Percentiles rank a stretch among this genome's conserved stretches.
Conservation (phyloP, 2,797 vertebrate genomes). For the Macropus fuliginosus region DNA sequence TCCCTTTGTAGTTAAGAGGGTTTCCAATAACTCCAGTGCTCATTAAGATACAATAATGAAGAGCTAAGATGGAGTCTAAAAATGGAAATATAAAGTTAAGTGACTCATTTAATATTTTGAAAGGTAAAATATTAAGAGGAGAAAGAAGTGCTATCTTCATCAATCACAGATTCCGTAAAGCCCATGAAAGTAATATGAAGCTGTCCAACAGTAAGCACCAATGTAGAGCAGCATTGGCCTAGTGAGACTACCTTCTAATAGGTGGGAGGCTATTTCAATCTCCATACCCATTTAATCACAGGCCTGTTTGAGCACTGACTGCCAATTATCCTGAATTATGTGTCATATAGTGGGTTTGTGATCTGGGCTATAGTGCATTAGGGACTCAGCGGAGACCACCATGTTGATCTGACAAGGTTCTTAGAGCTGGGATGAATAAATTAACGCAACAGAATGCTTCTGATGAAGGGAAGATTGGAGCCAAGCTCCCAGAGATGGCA, state of each 20-base stretch:
- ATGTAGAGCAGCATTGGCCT: conserved; percentile 24
- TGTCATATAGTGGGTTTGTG: conserved; percentile 64
- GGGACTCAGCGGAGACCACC: conserved; percentile 72
- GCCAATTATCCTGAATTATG: conserved; percentile 72
- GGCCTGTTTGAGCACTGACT: conserved; percentile 56
- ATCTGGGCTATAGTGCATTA: conserved; percentile 60
- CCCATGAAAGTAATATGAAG: neutral
- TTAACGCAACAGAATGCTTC: conserved; percentile 55
- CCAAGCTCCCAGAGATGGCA: conserved; percentile 73
- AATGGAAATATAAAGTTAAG: conserved; percentile 69
- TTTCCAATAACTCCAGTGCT: conserved; percentile 65
- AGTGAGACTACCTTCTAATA: conserved; percentile 64
- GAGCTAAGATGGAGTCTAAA: conserved; percentile 60
- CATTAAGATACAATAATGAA: conserved; percentile 72
- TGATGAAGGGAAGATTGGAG: conserved; percentile 71
- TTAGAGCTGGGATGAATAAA: conserved; percentile 52
- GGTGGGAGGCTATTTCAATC: conserved; percentile 58
- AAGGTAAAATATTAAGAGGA: conserved; percentile 62
- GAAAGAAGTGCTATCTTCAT: conserved; percentile 49
- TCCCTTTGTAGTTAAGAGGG: conserved; percentile 54
- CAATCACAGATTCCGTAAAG: neutral
- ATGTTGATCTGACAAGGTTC: conserved; percentile 75
- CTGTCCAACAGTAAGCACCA: neutral
- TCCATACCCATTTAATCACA: conserved; percentile 56
- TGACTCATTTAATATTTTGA: conserved; percentile 57